Evolutionary conservation across 2,113 vertebrate genomes (phyloP).

Genomic region (Rissa tridactyla): DNA sequence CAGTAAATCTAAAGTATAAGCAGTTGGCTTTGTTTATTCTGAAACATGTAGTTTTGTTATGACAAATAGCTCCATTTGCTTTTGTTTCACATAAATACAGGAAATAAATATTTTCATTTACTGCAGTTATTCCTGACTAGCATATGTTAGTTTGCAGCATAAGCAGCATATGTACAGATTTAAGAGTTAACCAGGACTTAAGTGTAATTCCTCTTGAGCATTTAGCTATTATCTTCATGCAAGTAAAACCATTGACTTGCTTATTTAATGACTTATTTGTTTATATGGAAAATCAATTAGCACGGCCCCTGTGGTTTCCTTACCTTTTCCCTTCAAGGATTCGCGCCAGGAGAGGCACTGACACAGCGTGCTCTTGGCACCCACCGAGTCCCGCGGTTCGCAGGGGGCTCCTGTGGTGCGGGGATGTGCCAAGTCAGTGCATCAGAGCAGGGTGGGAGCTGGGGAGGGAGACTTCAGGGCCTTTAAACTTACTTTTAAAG

Average conservation of each 20-base stretch:
- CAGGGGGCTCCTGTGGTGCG: not conserved
- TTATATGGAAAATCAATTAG: conserved; percentile 75
- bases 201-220: conserved; percentile 56
- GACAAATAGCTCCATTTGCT: not conserved
- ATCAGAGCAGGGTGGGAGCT: not conserved
- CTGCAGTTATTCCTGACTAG: not conserved
- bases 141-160: not conserved
- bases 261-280: conserved; percentile 71
- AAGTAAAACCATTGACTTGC: conserved; percentile 56
- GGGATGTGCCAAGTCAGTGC: not conserved
- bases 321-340: conserved; percentile 59
- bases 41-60: not conserved
- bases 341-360: conserved; percentile 40
- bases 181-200: conserved; percentile 57
- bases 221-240: conserved; percentile 56
- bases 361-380: conserved; percentile 26
- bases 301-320: conserved; percentile 47
- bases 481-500: not conserved
- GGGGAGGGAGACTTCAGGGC: not conserved
- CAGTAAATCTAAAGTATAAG: not conserved
- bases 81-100: not conserved
- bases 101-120: not conserved
- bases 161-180: not conserved
- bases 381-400: not conserved
- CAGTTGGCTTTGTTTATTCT: not conserved